Evolutionary conservation across 2,888 invertebrate species (phyloP).

Genomic region (Neuroscelio doddi): DNA sequence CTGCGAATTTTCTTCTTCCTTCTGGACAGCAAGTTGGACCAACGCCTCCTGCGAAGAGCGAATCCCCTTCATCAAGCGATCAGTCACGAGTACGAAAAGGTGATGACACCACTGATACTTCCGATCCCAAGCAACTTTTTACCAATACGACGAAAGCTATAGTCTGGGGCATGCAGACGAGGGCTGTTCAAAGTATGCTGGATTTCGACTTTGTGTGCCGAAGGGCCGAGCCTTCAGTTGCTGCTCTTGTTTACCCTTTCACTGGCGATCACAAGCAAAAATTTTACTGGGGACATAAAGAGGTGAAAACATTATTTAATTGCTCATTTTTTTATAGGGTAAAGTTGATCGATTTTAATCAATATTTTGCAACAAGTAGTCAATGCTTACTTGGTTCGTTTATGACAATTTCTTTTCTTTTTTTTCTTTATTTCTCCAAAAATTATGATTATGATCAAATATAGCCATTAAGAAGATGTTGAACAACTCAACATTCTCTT

Average conservation of each 20-base stretch:
- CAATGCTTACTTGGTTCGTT: too few species aligned
- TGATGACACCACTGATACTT: conserved; percentile 59
- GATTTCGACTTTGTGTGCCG: conserved; percentile 97
- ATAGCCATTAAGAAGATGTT: too few species aligned
- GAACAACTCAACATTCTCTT: too few species aligned
- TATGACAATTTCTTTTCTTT: too few species aligned
- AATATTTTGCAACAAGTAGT: neutral
- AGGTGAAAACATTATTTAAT: conserved; percentile 74
- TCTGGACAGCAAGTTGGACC: conserved; percentile 77
- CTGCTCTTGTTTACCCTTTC: conserved; percentile 98
- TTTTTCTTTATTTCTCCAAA: too few species aligned
- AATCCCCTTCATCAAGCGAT: conserved; percentile 38
- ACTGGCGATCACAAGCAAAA: conserved; percentile 99
- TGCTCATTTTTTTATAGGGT: too few species aligned
- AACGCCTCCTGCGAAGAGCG: conserved; percentile 47
- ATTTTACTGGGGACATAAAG: conserved; percentile 99
- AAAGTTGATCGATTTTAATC: neutral
- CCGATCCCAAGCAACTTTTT: conserved; percentile 77
- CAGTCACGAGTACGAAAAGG: conserved; percentile 43
- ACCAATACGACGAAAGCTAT: conserved; percentile 91
- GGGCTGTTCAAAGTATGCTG: conserved; percentile 97
- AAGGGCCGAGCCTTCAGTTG: conserved; percentile 90
- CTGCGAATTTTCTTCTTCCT: conserved; percentile 91
- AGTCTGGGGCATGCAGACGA: conserved; percentile 99
- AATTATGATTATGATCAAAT: too few species aligned